Evolutionary conservation across 1,140 invertebrate species (phyloP), one percentile per base, ranked within the genome.

Genomic region (Idris sp.): DNA sequence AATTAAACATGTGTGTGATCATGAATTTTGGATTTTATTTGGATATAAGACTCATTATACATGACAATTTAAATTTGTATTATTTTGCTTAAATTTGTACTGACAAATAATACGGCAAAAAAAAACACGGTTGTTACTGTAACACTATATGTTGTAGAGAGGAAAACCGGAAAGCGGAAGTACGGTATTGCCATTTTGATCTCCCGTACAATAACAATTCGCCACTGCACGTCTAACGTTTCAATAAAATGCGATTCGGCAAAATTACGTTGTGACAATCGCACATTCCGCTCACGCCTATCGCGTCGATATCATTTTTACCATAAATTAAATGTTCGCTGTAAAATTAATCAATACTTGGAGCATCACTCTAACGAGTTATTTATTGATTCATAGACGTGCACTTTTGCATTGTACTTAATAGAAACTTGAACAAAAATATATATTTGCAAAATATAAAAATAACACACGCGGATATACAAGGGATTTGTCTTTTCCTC

Each of bases 321-420:
- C 33, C 19, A 28, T 18, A 33, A 58, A 43, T 49, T 33, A 35
- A 51, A 43, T 25, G 33, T 19, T 30, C 19, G 7, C 13, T 22
- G 19, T 0, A 59, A 69, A 69, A 40, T 69, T 43, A 51, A 69
- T 69, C 36, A 36, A 59, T 69, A 51, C 28, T 16, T 8, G 15
- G 41, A 35, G 40, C 16, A 43, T 48, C 11, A 26, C 22, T 28
- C 35, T 49, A 43, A 49, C 30, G 16, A 44, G 22, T 25, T 46
- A 22, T 65, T 65, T 28, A 65, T 54, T 31, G 62, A 56, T 67
- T 67, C 14, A 22, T 22, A 22, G 14, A 25, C 11, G 13, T 11
- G 4, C 30, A 33, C 11, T 10, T 33, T n/a, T 10, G n/a, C 30
- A 11, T 33, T 10, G 9, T 10, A 10, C 5, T 33, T 33, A 10